These are phyloP conservation scores for Ecdyonurus torrentis DNA, from an alignment of 2,888 invertebrate species.

Conservation along the genomic window DNA sequence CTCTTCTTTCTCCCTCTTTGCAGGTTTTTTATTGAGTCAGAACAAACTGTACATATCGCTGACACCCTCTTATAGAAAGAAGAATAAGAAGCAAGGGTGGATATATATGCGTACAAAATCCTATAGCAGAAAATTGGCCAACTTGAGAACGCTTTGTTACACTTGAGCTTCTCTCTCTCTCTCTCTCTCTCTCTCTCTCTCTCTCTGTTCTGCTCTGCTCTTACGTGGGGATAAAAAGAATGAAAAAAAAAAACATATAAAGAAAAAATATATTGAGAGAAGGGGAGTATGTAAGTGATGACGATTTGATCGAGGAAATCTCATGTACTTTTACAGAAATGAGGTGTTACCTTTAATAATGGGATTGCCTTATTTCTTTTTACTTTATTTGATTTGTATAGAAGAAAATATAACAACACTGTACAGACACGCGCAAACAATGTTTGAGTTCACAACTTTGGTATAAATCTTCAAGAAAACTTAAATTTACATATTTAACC, in stretches of 20 bases:
- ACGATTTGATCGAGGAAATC: background rate
- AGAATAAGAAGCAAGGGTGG: background rate
- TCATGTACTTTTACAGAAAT: background rate
- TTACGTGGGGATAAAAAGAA: background rate
- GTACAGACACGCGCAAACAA: background rate
- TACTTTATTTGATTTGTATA: background rate
- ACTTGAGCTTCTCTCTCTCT: too few species aligned
- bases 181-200: too few species aligned
- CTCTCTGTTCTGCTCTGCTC: too few species aligned
- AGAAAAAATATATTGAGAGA: background rate
- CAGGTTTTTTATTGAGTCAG: background rate
- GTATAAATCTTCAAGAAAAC: too few species aligned
- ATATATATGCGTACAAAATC: background rate
- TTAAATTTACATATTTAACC: too few species aligned
- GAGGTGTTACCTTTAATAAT: background rate
- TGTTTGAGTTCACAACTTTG: too few species aligned
- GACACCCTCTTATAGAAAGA: background rate
- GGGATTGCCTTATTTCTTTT: background rate
- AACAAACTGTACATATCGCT: background rate
- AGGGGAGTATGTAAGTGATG: background rate
- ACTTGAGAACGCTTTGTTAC: background rate
- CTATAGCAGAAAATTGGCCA: background rate
- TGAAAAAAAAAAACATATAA: background rate
- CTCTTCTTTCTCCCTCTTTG: background rate
- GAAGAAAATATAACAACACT: background rate